Evolutionary conservation across 2,888 invertebrate species (phyloP).

Genomic region (Meandrusa payeni): DNA sequence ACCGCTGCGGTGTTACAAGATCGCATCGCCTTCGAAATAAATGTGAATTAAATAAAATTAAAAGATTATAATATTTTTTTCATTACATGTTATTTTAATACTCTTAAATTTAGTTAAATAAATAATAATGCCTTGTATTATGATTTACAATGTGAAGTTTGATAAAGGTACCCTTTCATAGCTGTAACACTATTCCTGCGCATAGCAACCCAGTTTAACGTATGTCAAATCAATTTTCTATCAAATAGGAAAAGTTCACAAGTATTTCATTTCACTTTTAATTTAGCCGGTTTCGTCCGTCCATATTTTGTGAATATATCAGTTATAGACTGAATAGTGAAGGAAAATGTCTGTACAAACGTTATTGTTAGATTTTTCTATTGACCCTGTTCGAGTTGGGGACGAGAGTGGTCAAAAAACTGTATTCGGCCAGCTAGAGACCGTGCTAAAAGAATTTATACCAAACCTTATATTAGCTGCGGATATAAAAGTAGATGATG

Average conservation of each 20-base stretch:
- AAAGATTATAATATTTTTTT: no score
- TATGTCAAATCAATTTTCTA: constrained; percentile 10
- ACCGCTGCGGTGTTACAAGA: constrained; percentile 49
- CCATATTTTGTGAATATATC: constrained; percentile 35
- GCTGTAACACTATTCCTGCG: no score
- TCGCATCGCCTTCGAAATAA: neutral
- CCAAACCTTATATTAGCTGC: constrained; percentile 85
- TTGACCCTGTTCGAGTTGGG: constrained; percentile 84
- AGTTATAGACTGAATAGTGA: constrained; percentile 31
- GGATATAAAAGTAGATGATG: constrained; percentile 85
- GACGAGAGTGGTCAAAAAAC: constrained; percentile 84
- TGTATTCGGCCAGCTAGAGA: constrained; percentile 84
- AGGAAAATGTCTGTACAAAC: constrained; percentile 88
- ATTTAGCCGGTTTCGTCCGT: constrained; percentile 50
- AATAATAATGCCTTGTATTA: no score
- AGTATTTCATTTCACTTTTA: constrained; percentile 21
- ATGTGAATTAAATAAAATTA: no score
- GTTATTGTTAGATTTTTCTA: constrained; percentile 88
- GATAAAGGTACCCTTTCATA: no score
- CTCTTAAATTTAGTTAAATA: no score
- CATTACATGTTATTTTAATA: no score
- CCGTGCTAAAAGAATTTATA: constrained; percentile 86
- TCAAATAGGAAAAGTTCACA: constrained; percentile 16
- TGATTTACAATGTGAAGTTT: no score
- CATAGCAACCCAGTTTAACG: neutral